These are phyloP conservation scores for Glaucopsyche alexis DNA, from an alignment of 2,888 invertebrate genomes.

Conservation along the genomic window DNA sequence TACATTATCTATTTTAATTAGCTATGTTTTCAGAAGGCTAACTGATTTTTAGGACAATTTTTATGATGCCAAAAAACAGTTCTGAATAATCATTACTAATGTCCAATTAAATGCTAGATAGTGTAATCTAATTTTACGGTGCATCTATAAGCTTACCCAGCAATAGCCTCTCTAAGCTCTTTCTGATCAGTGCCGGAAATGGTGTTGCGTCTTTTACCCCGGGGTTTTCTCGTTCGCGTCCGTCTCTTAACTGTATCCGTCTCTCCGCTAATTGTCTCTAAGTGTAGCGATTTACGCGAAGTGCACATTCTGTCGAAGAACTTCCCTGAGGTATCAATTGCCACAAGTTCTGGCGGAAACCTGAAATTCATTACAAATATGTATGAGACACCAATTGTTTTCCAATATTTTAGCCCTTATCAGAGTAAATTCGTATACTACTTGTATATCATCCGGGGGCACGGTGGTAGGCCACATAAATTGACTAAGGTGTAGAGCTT, in stretches of 20 bases:
- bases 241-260: constrained; percentile 84
- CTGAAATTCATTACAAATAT: constrained; percentile 60
- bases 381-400: not conserved
- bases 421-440: too few species aligned
- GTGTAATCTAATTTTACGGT: constrained; percentile 66
- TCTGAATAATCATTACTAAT: not conserved
- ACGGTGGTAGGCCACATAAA: too few species aligned
- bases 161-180: constrained; percentile 91
- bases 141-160: constrained; percentile 86
- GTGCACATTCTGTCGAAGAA: constrained; percentile 94
- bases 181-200: constrained; percentile 94
- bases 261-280: constrained; percentile 71
- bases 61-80: not conserved
- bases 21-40: not conserved
- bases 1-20: constrained; percentile 58
- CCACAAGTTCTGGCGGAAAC: constrained; percentile 92
- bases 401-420: not conserved
- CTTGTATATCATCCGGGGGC: too few species aligned
- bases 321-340: constrained; percentile 93
- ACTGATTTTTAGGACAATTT: not conserved
- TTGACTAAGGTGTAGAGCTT: too few species aligned
- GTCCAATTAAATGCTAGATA: constrained; percentile 47
- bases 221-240: constrained; percentile 86
- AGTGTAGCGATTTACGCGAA: constrained; percentile 89
- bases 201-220: constrained; percentile 93